Evolutionary conservation across 2,113 vertebrate genomes (phyloP).

Genomic region (Calonectris borealis): DNA sequence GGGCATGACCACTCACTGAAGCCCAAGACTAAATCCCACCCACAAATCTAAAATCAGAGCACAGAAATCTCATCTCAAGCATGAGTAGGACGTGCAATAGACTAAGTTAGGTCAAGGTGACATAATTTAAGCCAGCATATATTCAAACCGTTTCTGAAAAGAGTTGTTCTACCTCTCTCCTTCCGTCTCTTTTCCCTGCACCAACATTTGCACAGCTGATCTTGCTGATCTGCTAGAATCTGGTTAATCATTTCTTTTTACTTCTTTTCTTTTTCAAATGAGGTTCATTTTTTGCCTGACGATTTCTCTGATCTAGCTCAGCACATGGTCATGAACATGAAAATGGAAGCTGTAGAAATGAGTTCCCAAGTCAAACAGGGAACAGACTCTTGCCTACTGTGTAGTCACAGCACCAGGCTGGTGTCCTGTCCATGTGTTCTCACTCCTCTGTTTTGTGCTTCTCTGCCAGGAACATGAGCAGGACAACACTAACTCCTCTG

Average conservation of each 20-base stretch:
- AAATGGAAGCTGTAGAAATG: background rate
- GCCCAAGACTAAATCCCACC: background rate
- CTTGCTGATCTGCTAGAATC: background rate
- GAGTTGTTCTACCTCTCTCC: background rate
- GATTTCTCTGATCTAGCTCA: background rate
- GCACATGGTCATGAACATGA: background rate
- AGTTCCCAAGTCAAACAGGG: background rate
- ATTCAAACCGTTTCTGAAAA: background rate
- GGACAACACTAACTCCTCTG: background rate
- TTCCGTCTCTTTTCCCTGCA: background rate
- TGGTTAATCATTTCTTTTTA: background rate
- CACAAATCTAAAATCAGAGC: background rate
- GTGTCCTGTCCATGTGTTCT: background rate
- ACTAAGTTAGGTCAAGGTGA: background rate
- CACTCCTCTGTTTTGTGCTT: background rate
- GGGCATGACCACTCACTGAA: background rate
- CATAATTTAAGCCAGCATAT: background rate
- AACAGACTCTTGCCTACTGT: background rate
- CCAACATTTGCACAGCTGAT: background rate
- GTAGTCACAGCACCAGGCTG: background rate
- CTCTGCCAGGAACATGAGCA: background rate
- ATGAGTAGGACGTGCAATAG: background rate
- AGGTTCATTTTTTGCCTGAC: background rate
- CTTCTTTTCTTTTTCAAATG: background rate
- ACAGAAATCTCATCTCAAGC: background rate